These are phyloP conservation scores for Agrotis ipsilon DNA, from an alignment of 2,888 invertebrate species.

Conservation along the genomic window DNA sequence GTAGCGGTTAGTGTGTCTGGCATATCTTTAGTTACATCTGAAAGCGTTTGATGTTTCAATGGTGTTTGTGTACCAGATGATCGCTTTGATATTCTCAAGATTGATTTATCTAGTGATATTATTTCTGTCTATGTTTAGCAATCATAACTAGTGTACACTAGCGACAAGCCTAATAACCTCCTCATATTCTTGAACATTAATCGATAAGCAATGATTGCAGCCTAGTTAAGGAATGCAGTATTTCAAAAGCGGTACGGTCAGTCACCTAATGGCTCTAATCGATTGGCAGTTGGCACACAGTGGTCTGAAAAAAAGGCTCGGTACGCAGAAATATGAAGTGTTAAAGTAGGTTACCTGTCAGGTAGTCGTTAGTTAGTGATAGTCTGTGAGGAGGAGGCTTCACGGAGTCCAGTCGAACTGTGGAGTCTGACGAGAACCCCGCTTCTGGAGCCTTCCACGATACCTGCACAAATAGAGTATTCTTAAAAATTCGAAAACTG, in stretches of 20 bases:
- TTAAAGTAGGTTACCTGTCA: slow-evolving; percentile 78
- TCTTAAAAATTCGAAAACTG: not conserved
- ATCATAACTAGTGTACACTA: slow-evolving; percentile 3
- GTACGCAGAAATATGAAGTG: slow-evolving; percentile 10
- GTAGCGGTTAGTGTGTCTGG: not conserved
- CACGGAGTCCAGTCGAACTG: slow-evolving; percentile 80
- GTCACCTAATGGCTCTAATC: slow-evolving; percentile 48
- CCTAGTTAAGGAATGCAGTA: slow-evolving; percentile 36
- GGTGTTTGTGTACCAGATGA: not conserved
- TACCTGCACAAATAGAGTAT: slow-evolving; percentile 71
- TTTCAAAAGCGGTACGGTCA: slow-evolving; percentile 50
- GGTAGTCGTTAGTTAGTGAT: slow-evolving; percentile 89
- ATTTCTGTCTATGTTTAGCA: not conserved
- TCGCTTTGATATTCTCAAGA: slow-evolving; percentile 2
- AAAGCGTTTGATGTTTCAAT: slow-evolving; percentile 3
- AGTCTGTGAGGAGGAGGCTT: slow-evolving; percentile 86
- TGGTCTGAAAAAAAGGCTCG: slow-evolving; percentile 10
- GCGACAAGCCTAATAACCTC: slow-evolving; percentile 8
- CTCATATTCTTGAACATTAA: slow-evolving; percentile 31
- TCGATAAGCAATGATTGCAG: slow-evolving; percentile 44
- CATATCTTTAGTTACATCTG: not conserved
- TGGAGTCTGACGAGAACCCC: slow-evolving; percentile 85
- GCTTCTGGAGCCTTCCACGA: slow-evolving; percentile 89
- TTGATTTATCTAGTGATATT: not conserved
- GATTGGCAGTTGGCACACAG: slow-evolving; percentile 13